phyloP scores from a whole-genome alignment of 2,797 vertebrate species.

The Pantherophis vulpinus region DNA sequence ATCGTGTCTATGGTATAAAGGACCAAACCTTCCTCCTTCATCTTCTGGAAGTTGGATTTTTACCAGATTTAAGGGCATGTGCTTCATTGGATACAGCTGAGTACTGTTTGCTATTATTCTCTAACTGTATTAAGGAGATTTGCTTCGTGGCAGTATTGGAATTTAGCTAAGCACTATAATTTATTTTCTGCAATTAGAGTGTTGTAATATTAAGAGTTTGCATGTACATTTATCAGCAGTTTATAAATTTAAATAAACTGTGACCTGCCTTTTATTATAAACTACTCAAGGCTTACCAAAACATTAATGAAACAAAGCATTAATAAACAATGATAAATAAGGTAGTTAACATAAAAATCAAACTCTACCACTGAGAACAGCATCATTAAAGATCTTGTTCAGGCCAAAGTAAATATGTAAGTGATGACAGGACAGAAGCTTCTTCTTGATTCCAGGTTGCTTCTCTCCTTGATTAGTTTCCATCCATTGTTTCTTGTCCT shows the following conservation, averaged over 20 bases:
- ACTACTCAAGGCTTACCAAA: neutral
- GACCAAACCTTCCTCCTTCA: conserved; percentile 95
- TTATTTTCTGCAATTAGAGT: neutral
- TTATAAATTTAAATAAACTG: neutral
- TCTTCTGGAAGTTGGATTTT: conserved; percentile 93
- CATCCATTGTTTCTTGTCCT: no score
- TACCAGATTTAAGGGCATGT: conserved; percentile 92
- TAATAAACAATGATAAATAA: neutral
- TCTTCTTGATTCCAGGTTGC: neutral
- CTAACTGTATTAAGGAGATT: neutral
- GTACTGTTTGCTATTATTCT: conserved; percentile 53
- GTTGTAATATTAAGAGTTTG: neutral
- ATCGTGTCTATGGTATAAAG: conserved; percentile 95
- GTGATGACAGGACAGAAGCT: neutral
- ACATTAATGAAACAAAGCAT: neutral
- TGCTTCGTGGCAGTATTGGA: neutral
- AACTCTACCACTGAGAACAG: neutral
- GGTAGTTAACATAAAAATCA: neutral
- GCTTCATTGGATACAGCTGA: conserved; percentile 91
- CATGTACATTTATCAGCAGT: neutral
- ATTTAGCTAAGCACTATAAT: neutral
- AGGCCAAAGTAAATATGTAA: neutral
- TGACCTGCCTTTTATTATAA: neutral
- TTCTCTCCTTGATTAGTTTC: no score
- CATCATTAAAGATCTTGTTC: neutral